Conservation (phyloP, 2,797 vertebrate species). For the Cuniculus paca region DNA sequence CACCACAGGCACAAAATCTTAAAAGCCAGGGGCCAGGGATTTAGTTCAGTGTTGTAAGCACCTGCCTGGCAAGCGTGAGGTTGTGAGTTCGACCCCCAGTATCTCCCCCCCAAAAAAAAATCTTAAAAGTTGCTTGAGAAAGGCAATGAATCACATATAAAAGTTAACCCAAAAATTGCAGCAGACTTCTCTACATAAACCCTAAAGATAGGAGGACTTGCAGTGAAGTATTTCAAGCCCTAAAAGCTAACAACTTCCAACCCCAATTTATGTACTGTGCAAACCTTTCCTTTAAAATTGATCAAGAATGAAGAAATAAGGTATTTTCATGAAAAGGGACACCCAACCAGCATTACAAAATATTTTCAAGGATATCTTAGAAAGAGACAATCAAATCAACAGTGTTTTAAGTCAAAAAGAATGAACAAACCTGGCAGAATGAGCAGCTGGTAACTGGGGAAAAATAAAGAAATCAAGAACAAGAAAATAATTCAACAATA, state of each 20-base stretch:
- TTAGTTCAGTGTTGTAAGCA: no score
- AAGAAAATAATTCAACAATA: neutral
- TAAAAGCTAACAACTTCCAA: neutral
- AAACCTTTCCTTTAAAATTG: neutral
- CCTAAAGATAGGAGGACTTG: neutral
- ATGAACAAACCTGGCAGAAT: neutral
- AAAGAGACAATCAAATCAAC: neutral
- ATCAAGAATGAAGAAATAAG: neutral
- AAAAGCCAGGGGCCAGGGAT: no score
- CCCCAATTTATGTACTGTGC: neutral
- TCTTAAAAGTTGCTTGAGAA: neutral
- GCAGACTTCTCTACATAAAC: neutral
- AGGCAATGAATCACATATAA: neutral
- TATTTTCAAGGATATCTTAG: neutral
- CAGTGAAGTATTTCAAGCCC: neutral
- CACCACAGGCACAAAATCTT: neutral
- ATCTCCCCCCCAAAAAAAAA: no score
- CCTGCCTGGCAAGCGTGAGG: no score
- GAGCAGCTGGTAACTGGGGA: neutral
- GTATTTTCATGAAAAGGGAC: neutral
- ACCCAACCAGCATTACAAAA: neutral
- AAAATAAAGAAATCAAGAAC: neutral
- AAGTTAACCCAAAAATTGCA: neutral
- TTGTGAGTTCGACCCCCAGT: no score
- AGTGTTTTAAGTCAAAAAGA: neutral